These are phyloP conservation scores for Octodonta nipae DNA, from an alignment of 2,888 invertebrate genomes.

Conservation along the genomic window DNA sequence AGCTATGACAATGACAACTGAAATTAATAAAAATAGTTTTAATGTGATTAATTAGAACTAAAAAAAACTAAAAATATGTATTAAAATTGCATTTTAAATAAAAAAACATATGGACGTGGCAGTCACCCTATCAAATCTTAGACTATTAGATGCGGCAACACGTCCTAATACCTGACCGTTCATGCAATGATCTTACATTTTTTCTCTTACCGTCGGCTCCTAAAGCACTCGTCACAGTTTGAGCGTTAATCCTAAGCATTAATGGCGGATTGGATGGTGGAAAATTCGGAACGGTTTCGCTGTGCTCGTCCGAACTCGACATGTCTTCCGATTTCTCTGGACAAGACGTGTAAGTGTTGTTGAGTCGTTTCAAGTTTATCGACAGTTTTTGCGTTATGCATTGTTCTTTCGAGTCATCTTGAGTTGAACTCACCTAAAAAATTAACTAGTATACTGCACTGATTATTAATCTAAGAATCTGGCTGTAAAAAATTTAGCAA, in stretches of 20 bases:
- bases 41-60: no score
- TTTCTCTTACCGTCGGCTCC: conserved; percentile 37
- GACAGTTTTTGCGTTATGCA: conserved; percentile 62
- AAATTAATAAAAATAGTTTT: no score
- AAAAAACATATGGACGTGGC: no score
- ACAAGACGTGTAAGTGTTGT: conserved; percentile 47
- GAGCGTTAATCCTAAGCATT: conserved; percentile 45
- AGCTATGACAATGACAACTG: no score
- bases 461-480: no score
- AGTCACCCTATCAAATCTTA: no score
- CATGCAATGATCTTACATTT: conserved; percentile 4
- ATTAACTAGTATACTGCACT: no score
- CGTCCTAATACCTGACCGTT: no score
- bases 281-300: conserved; percentile 40
- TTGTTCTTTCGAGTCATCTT: conserved; percentile 44
- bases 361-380: conserved; percentile 59
- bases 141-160: no score
- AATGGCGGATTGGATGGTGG: conserved; percentile 38
- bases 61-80: no score
- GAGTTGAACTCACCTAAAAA: conserved; percentile 25
- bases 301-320: conserved; percentile 33
- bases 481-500: no score
- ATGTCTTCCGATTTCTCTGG: conserved; percentile 26
- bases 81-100: no score
- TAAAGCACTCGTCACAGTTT: conserved; percentile 42